Percentiles rank a stretch among this genome's conserved stretches.
Evolutionary conservation across 2,888 invertebrate species (phyloP).

Genomic region (Drosophila leonis): DNA sequence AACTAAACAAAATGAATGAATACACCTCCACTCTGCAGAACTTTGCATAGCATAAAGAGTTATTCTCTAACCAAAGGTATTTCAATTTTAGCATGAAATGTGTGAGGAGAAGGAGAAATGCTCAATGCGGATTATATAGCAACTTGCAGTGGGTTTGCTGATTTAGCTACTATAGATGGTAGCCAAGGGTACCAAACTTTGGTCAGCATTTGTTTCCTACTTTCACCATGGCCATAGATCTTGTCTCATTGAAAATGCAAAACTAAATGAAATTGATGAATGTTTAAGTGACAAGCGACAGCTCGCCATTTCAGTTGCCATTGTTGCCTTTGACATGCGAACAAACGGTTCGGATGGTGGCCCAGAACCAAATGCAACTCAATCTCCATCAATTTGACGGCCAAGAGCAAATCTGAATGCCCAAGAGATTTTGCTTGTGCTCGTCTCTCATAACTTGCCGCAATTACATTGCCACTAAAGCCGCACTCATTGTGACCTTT

Average conservation of each 20-base stretch:
- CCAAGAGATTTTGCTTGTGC: slow-evolving; percentile 40
- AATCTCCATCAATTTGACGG: slow-evolving; percentile 56
- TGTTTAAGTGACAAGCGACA: slow-evolving; percentile 56
- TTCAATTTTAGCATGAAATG: not conserved
- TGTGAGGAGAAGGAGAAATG: not conserved
- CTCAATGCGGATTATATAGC: not conserved
- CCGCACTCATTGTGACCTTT: slow-evolving; percentile 30
- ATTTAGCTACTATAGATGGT: too few relatives aligned
- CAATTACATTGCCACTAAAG: slow-evolving; percentile 44
- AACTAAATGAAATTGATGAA: slow-evolving; percentile 73
- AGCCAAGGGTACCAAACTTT: not conserved
- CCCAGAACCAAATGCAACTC: slow-evolving; percentile 34
- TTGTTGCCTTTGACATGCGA: slow-evolving; percentile 27
- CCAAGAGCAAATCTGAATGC: slow-evolving; percentile 27
- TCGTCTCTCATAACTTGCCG: slow-evolving; percentile 50
- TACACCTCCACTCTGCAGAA: not conserved
- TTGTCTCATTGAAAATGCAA: slow-evolving; percentile 56
- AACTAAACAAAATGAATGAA: slow-evolving; percentile 21
- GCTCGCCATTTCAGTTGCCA: slow-evolving; percentile 45
- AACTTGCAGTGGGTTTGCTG: not conserved
- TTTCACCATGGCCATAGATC: not conserved
- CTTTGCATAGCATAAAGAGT: not conserved
- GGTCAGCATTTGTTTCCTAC: not conserved
- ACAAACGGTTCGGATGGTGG: slow-evolving; percentile 28
- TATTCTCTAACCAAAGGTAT: not conserved